Percentiles rank a stretch among this genome's conserved stretches.
phyloP scores from a whole-genome alignment of 2,113 vertebrate genomes.

The Pavo muticus region DNA sequence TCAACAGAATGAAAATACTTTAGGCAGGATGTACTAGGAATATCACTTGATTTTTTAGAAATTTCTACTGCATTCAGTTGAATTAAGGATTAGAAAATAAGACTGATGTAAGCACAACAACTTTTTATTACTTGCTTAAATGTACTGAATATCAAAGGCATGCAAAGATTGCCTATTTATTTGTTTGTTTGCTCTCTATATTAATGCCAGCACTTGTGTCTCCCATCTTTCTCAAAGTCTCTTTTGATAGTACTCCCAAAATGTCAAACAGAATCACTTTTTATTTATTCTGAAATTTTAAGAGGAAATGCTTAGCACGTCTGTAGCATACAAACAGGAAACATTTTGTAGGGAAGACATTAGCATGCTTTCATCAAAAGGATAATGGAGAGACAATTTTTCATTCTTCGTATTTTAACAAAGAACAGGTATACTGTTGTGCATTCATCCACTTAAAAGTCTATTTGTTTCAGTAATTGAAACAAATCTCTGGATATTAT shows the following conservation, averaged over 20 bases:
- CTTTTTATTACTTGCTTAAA: background rate
- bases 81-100: background rate
- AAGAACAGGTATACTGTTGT: background rate
- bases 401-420: background rate
- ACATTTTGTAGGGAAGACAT: background rate
- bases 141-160: background rate
- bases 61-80: background rate
- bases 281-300: background rate
- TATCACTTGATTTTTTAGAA: background rate
- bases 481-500: background rate
- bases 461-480: background rate
- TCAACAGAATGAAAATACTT: background rate
- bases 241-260: background rate
- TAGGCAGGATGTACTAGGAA: background rate
- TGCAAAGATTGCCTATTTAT: background rate
- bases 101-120: accelerated
- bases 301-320: background rate
- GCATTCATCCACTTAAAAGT: background rate
- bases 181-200: background rate
- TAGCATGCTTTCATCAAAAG: background rate
- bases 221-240: background rate
- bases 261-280: background rate
- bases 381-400: background rate
- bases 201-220: background rate
- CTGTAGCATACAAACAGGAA: background rate